Conservation (phyloP, 2,797 vertebrate species). For the Uromys caudimaculatus region DNA sequence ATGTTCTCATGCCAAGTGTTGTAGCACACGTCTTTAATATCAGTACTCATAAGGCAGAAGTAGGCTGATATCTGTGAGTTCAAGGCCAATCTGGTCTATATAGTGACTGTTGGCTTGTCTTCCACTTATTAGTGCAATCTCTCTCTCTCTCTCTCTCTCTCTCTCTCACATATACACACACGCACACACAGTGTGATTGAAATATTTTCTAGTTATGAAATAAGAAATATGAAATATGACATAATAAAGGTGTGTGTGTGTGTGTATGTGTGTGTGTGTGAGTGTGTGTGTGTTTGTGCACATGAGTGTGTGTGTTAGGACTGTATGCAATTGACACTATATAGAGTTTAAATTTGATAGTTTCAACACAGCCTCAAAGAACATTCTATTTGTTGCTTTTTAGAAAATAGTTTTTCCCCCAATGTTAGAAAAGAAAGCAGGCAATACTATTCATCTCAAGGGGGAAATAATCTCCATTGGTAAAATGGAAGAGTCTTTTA, state of each 20-base stretch:
- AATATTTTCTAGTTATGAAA: not conserved
- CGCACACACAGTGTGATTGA: not conserved
- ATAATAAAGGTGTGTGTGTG: not conserved
- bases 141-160: not conserved
- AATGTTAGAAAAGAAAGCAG: conserved; percentile 30
- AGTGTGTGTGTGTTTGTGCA: not conserved
- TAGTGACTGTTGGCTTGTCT: not conserved
- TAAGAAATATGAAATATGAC: not conserved
- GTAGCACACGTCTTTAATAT: not conserved
- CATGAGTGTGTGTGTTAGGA: not conserved
- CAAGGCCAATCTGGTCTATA: no score
- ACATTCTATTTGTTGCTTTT: conserved; percentile 14
- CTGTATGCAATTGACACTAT: not conserved
- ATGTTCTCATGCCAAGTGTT: not conserved
- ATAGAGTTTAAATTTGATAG: not conserved
- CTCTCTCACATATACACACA: not conserved
- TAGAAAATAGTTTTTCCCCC: not conserved
- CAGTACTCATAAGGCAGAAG: not conserved
- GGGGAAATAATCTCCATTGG: not conserved
- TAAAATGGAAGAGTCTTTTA: conserved; percentile 10
- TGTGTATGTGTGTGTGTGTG: not conserved
- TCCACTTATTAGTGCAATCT: not conserved
- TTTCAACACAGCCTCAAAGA: conserved; percentile 11
- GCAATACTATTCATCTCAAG: not conserved
- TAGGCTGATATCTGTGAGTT: not conserved